Evolutionary conservation across 1,140 invertebrate genomes (phyloP), one percentile per base, ranked within the genome.

Genomic region (Colletes gigas): DNA sequence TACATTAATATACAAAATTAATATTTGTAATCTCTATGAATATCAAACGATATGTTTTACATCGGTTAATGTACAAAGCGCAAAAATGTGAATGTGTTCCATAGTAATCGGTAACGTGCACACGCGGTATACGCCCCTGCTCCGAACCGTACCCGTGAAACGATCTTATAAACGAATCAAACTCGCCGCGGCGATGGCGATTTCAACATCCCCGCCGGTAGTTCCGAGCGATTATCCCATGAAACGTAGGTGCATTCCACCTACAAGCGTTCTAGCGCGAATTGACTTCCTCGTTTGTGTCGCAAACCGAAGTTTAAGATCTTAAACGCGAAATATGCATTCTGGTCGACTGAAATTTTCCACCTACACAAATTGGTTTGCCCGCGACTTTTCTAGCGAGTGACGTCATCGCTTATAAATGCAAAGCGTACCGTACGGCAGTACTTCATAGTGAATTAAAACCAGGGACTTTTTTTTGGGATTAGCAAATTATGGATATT

Each of bases 1-100:
- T 91, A 91, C 85, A 91, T 77, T 88, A 88, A 90, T 92, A 89
- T 92, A 92, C 91, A 92, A 91, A 91, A 92, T 92, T 88, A 92
- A 91, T 89, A 85, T 86, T 81, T 69, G 79, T 89, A 90, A 78
- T 91, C 60, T 91, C 78, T 89, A 89, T 90, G 88, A 87, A 89
- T 91, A 84, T 88, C 82, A 85, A 89, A 89, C 81, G 83, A 82
- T 50, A n/a, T 39, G 77, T 89, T 82, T 83, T 88, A 83, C 76
- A 79, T 44, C 73, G 82, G 83, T 85, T 76, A 90, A 88, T 91
- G 83, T 91, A 90, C 87, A 91, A 91, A 89, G 89, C 88, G 85
- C 75, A 47, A 81, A 83, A 85, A 82, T 84, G 50, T 44, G 60
- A 55, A 74, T 78, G 63, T 81, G 41, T 82, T 21, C 55, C 63